These are phyloP conservation scores for Drosophila pandora DNA, from an alignment of 1,140 invertebrate genomes.

Conservation along the genomic window DNA sequence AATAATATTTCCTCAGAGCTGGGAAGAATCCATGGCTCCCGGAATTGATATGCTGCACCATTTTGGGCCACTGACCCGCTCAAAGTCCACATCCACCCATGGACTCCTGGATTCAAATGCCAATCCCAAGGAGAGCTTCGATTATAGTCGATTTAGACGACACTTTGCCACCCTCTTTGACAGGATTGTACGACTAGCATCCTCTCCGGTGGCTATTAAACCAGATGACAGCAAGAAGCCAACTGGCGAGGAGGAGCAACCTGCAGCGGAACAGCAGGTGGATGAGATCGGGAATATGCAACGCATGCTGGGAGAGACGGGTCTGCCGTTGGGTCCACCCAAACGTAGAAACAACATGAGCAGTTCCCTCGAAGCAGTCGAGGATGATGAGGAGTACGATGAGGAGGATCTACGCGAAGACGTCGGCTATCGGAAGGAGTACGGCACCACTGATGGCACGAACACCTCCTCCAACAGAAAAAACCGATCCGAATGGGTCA, in stretches of 20 bases:
- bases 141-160: constrained; percentile 70
- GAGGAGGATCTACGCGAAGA: constrained; percentile 76
- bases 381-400: constrained; percentile 78
- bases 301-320: constrained; percentile 55
- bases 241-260: neutral
- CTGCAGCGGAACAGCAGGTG: constrained; percentile 3
- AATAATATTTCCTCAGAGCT: constrained; percentile 55
- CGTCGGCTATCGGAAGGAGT: constrained; percentile 71
- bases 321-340: constrained; percentile 7
- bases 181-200: constrained; percentile 70
- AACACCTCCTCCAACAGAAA: constrained; percentile 9
- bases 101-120: constrained; percentile 53
- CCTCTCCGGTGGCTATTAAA: constrained; percentile 20
- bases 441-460: constrained; percentile 36
- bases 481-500: constrained; percentile 73
- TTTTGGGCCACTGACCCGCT: constrained; percentile 75
- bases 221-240: constrained; percentile 9
- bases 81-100: constrained; percentile 65
- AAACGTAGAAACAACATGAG: constrained; percentile 40
- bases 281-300: constrained; percentile 61
- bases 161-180: constrained; percentile 76
- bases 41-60: constrained; percentile 83
- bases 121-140: constrained; percentile 58
- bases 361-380: constrained; percentile 70
- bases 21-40: constrained; percentile 81